These are phyloP conservation scores for Phymastichus coffea DNA, from an alignment of 1,140 invertebrate species.

Conservation along the genomic window DNA sequence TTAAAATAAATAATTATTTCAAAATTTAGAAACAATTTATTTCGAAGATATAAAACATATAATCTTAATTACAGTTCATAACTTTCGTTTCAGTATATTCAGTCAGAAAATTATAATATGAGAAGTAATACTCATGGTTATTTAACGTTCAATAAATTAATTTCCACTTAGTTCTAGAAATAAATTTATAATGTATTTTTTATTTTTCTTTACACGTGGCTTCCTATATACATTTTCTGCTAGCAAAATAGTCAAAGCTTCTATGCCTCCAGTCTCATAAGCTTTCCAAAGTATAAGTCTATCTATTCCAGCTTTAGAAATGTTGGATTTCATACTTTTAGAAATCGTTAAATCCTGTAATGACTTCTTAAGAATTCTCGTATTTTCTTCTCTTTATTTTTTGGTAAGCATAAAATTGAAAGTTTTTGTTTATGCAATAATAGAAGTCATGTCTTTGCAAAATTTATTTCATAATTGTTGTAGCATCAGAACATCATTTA, in stretches of 20 bases:
- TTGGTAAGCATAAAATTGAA: background rate
- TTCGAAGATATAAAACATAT: no score
- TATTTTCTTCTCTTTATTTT: background rate
- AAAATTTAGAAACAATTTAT: no score
- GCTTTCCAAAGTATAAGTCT: constrained; percentile 1
- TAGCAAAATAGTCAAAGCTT: constrained; percentile 11
- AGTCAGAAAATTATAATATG: no score
- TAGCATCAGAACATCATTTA: no score
- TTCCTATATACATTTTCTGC: constrained; percentile 10
- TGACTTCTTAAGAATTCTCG: constrained; percentile 1
- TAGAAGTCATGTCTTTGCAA: background rate
- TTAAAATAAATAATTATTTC: no score
- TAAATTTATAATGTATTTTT: no score
- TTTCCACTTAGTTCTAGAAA: no score
- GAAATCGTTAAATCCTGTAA: constrained; percentile 14
- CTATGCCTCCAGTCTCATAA: background rate
- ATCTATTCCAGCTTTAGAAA: constrained; percentile 14
- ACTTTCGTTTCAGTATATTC: no score
- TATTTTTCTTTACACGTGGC: no score
- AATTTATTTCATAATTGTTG: constrained; percentile 13
- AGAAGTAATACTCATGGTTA: no score
- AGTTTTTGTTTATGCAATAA: background rate
- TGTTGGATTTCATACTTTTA: constrained; percentile 16
- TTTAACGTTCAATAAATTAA: no score
- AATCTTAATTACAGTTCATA: no score